Evolutionary conservation across 2,888 invertebrate species (phyloP).

Genomic region (Ganaspis brasiliensis): DNA sequence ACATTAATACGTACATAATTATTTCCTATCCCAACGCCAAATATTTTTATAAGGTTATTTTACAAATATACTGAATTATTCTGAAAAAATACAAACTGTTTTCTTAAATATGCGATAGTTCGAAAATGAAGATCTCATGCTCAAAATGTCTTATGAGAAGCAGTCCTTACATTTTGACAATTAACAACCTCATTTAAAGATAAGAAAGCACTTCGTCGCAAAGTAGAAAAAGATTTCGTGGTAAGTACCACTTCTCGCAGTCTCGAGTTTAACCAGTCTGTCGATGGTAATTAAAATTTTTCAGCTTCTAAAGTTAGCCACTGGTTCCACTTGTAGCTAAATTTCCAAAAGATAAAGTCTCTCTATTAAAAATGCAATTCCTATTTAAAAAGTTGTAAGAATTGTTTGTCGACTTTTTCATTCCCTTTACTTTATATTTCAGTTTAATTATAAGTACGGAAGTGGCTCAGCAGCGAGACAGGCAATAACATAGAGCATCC

Average conservation of each 20-base stretch:
- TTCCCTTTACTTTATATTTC: neutral
- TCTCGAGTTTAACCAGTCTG: neutral
- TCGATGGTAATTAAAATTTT: neutral
- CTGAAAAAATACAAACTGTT: neutral
- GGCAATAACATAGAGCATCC: constrained; percentile 93
- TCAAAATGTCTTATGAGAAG: neutral
- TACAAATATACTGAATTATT: constrained; percentile 2
- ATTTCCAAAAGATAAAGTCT: neutral
- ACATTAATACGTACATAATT: neutral
- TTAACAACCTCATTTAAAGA: neutral
- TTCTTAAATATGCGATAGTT: neutral
- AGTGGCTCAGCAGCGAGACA: constrained; percentile 81
- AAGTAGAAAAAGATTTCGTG: constrained; percentile 3
- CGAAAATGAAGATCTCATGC: constrained; percentile 15
- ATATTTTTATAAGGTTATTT: neutral
- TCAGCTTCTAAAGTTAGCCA: neutral
- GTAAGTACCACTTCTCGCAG: constrained; percentile 1
- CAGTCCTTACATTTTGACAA: neutral
- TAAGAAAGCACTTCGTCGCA: neutral
- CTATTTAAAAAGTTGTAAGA: constrained; percentile 27
- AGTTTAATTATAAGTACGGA: constrained; percentile 74
- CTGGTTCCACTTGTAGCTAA: neutral
- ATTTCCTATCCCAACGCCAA: neutral
- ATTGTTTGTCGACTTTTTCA: constrained; percentile 27
- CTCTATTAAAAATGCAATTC: neutral